Evolutionary conservation across 2,888 invertebrate genomes (phyloP), one percentile per base, ranked within the genome.

Genomic region (Chydorus sphaericus): DNA sequence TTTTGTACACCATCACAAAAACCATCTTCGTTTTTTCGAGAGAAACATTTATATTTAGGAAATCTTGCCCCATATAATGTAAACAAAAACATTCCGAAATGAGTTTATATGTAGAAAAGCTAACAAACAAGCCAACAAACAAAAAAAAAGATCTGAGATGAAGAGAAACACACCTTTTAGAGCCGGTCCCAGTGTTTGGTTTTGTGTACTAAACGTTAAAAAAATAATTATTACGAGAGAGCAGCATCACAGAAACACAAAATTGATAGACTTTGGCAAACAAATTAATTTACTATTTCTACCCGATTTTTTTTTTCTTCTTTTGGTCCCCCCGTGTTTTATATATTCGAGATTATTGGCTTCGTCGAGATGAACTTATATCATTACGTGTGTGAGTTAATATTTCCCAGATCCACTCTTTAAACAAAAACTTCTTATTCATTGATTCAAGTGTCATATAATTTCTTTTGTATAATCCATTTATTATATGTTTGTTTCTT

Each of bases 141-240:
- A 8, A 14, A 23, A 44, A 23, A 23, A 44, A 23, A 23, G 28
- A 6, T 44, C 10, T 5, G 7, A 44, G 26, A 20, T 26, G 4
- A 44, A 44, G n/a, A 8, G 6, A 1, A 10, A 44, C 23, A 14
- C 23, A 44, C 23, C 28, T 23, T 26, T n/a, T n/a, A n/a, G n/a
- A 44, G 44, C 44, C 44, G 8, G 44, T 44, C 44, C 44, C 44
- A 44, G 44, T 44, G 44, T 44, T 23, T 44, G 39, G 16, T 23
- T 44, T 23, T 44, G 7, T 44, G 44, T 33, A 33, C 28, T 44
- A 44, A 23, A 28, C 44, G 28, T 44, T 23, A 26, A 44, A 23
- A 44, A 28, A 23, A 44, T 23, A 28, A 14, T 11, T 44, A n/a
- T 28, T 23, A 28, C 26, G 44, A 39, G 39, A n/a, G n/a, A n/a